phyloP scores from a whole-genome alignment of 2,797 vertebrate species.

The Lutra lutra region DNA sequence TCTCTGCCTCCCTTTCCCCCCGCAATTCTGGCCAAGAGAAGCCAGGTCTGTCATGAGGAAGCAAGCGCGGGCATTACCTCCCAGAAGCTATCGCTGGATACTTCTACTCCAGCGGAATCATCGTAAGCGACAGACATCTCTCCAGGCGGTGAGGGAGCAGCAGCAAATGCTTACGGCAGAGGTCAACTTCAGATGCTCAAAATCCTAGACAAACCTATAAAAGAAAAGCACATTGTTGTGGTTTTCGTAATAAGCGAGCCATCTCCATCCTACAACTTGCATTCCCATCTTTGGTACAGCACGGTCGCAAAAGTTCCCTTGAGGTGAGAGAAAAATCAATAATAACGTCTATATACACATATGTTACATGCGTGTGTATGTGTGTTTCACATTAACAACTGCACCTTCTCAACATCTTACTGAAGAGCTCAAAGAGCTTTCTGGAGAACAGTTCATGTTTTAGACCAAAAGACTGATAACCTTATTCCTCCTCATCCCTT shows the following conservation, averaged over 20 bases:
- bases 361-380: fast-evolving
- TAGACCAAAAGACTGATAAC: not conserved
- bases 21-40: not conserved
- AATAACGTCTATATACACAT: fast-evolving
- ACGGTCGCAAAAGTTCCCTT: not conserved
- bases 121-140: conserved; percentile 96
- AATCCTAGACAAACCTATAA: conserved; percentile 56
- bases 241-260: not conserved
- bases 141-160: conserved; percentile 45
- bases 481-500: too few species aligned
- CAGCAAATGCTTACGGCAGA: not conserved
- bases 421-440: not conserved
- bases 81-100: conserved; percentile 99
- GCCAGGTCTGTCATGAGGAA: too few species aligned
- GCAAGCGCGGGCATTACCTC: conserved; percentile 89
- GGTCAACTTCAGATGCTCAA: conserved; percentile 69
- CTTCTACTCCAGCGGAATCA: conserved; percentile 92
- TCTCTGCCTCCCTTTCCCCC: not conserved
- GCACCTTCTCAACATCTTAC: not conserved
- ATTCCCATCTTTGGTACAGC: not conserved
- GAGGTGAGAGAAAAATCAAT: not conserved
- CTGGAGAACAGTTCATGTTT: not conserved
- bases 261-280: not conserved
- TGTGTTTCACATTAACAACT: not conserved
- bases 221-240: not conserved